phyloP scores from a whole-genome alignment of 2,888 invertebrate genomes.

The Apodemia duryi region DNA sequence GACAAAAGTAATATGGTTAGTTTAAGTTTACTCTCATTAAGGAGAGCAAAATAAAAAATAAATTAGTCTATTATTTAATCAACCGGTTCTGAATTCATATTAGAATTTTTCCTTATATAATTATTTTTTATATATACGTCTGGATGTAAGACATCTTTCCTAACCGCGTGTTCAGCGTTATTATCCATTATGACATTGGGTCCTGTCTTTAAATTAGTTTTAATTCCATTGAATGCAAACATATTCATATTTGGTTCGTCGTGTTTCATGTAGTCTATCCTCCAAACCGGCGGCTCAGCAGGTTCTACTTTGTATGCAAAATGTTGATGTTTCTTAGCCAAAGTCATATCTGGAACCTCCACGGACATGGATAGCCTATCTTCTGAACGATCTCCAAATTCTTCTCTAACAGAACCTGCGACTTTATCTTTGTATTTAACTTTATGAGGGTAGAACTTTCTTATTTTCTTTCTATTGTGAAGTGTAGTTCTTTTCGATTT shows the following conservation, averaged over 20 bases:
- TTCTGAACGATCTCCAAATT: slow-evolving; percentile 46
- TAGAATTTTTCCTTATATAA: slow-evolving; percentile 40
- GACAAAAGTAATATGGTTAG: no score
- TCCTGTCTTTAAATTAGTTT: slow-evolving; percentile 43
- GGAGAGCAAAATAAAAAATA: neutral
- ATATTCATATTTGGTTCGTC: slow-evolving; percentile 54
- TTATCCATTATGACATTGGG: slow-evolving; percentile 47
- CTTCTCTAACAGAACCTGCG: slow-evolving; percentile 31
- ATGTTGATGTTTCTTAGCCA: slow-evolving; percentile 40
- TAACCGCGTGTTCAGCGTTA: slow-evolving; percentile 37
- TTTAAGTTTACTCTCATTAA: no score
- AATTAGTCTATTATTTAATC: slow-evolving; percentile 30
- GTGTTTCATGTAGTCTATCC: slow-evolving; percentile 66
- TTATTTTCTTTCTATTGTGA: slow-evolving; percentile 52
- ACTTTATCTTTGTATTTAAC: slow-evolving; percentile 59
- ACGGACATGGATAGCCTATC: slow-evolving; percentile 61
- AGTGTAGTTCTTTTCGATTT: slow-evolving; percentile 38
- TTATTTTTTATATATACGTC: slow-evolving; percentile 65
- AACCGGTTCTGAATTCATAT: slow-evolving; percentile 37
- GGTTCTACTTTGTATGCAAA: slow-evolving; percentile 44
- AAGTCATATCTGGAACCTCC: slow-evolving; percentile 45
- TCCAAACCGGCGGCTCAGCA: slow-evolving; percentile 52
- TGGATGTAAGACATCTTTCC: slow-evolving; percentile 57
- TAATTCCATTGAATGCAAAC: slow-evolving; percentile 46
- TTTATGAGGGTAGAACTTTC: slow-evolving; percentile 68